Conservation (phyloP, 2,888 invertebrate species). For the Drymonia ruficornis region DNA sequence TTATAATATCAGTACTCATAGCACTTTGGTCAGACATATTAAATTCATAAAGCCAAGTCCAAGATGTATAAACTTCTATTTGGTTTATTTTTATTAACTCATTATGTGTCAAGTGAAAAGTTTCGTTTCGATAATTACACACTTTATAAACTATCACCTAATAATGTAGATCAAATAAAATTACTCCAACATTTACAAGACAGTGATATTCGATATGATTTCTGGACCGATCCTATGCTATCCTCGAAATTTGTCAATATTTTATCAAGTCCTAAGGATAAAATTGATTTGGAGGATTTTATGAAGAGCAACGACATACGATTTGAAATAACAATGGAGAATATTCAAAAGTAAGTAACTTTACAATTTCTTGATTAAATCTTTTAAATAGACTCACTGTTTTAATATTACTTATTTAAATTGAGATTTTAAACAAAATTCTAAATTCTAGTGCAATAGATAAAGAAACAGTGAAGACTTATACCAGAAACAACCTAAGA, state of each 20-base stretch:
- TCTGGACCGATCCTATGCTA: conserved; percentile 58
- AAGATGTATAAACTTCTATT: neutral
- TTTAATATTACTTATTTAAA: too few relatives aligned
- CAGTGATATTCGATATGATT: conserved; percentile 62
- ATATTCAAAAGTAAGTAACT: conserved; percentile 74
- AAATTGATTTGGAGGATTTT: conserved; percentile 49
- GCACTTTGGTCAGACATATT: neutral
- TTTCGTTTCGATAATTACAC: conserved; percentile 56
- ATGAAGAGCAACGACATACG: conserved; percentile 56
- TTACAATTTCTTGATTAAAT: neutral
- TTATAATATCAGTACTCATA: neutral
- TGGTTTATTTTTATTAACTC: conserved; percentile 16
- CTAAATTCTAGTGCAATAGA: conserved; percentile 68
- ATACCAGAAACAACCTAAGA: conserved; percentile 38
- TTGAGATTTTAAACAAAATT: too few relatives aligned
- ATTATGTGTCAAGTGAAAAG: conserved; percentile 41
- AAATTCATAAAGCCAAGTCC: neutral
- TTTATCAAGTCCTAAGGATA: conserved; percentile 62
- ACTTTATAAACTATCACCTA: conserved; percentile 80
- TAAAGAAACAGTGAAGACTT: conserved; percentile 58
- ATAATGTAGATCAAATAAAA: conserved; percentile 66
- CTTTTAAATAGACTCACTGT: too few relatives aligned
- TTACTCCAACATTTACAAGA: conserved; percentile 70
- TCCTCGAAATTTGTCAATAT: conserved; percentile 57
- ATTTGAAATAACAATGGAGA: conserved; percentile 62